A percentile compares a stretch with the other conserved stretches of the same genome.
Conservation (phyloP, 2,113 vertebrate genomes). For the Mus spicilegus region DNA sequence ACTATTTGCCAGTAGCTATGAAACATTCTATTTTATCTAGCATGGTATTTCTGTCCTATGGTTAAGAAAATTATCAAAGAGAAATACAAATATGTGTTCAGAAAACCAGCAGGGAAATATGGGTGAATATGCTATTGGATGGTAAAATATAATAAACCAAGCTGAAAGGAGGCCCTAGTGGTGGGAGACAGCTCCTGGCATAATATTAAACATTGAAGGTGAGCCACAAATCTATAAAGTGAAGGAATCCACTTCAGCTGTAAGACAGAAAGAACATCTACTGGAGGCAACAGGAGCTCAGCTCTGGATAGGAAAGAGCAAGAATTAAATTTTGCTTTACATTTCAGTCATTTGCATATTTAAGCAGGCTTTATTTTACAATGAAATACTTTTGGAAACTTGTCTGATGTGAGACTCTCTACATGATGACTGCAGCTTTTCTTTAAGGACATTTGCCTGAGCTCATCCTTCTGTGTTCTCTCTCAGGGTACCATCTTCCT, state of each 20-base stretch:
- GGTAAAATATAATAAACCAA: background rate
- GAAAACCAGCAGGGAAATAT: background rate
- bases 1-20: background rate
- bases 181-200: background rate
- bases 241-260: background rate
- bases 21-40: background rate
- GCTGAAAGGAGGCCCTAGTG: background rate
- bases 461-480: background rate
- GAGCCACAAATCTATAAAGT: background rate
- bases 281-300: background rate
- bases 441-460: background rate
- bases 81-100: background rate
- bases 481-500: background rate
- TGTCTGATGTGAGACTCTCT: background rate
- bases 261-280: background rate
- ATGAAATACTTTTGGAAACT: background rate
- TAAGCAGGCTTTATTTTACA: constrained; percentile 7
- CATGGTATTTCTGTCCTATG: background rate
- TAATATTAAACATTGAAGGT: background rate
- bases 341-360: background rate
- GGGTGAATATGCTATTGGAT: background rate
- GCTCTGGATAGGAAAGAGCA: background rate
- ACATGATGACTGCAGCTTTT: background rate
- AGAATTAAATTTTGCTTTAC: background rate
- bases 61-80: background rate